Conservation (phyloP, 2,888 invertebrate genomes). For the Eupithecia inturbata region DNA sequence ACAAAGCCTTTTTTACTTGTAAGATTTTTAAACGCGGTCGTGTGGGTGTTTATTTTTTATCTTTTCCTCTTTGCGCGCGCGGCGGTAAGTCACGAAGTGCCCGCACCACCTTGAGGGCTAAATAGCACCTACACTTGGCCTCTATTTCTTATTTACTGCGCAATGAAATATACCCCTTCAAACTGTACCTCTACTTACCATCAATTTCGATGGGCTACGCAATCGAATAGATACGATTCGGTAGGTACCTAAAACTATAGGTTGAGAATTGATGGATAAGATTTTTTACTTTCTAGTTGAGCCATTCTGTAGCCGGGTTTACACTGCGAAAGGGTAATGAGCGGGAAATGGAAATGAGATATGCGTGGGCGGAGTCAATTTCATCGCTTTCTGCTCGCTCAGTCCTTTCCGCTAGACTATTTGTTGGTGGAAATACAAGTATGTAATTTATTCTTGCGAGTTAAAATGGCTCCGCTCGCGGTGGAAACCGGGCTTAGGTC, state of each 20-base stretch:
- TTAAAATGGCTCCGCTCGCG: too few species aligned
- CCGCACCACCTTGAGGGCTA: constrained; percentile 79
- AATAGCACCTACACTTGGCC: constrained; percentile 75
- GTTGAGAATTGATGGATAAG: not conserved
- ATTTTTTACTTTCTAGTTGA: not conserved
- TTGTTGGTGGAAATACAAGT: too few species aligned
- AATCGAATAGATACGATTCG: not conserved
- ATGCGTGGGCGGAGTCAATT: too few species aligned
- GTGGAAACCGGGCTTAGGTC: too few species aligned
- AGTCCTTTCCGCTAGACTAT: too few species aligned
- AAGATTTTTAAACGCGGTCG: constrained; percentile 78
- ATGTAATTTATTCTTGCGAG: too few species aligned
- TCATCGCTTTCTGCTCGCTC: too few species aligned
- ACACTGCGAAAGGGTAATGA: too few species aligned
- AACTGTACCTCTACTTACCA: constrained; percentile 17
- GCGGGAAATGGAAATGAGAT: too few species aligned
- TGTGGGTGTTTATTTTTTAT: constrained; percentile 59
- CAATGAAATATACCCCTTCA: constrained; percentile 48
- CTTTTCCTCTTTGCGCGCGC: constrained; percentile 68
- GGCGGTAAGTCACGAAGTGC: constrained; percentile 81
- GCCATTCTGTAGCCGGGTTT: not conserved
- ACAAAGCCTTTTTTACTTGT: constrained; percentile 38
- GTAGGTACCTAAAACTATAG: not conserved
- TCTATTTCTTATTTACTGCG: constrained; percentile 60
- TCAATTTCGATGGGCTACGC: constrained; percentile 13